Evolutionary conservation across 1,140 invertebrate genomes (phyloP), one percentile per base, ranked within the genome.

Genomic region (Scaptomyza graminum): DNA sequence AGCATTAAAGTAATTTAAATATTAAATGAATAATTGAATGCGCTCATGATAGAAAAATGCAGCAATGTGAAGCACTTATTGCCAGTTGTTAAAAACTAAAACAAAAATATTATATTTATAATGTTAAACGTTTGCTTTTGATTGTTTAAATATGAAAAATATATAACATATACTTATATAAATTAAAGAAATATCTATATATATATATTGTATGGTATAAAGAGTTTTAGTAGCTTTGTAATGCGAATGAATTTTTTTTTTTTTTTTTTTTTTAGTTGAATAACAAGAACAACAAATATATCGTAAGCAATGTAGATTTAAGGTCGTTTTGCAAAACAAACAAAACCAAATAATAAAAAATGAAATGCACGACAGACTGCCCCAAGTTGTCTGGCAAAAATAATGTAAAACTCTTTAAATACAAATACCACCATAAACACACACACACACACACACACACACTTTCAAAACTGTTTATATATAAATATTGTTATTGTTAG

Each of bases 101-200:
- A 39, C 12, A 46, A 28, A 51, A 55, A 44, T 43, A 55, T 51
- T 67, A 39, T 18, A 18, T 18, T 18, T 18, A 55, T 28, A 64
- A 69, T 66, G 63, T 79, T 67, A 79, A 79, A 80, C 49, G 60
- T 72, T 71, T 66, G 55, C 68, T 65, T 71, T 71, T 55, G 51
- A 52, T 71, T 57, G 52, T 71, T 57, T 71, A 57, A 28, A 61
- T 66, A 50, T 37, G 9, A 57, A 34, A 34, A 8, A 34, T 8
- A 34, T 31, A 31, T 5, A 31, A 31, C 28, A n/a, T 31, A 31
- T 5, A 31, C n/a, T 31, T 5, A 31, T 31, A 31, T 31, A n/a
- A n/a, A n/a, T n/a, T n/a, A n/a, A n/a, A n/a, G 5, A 5, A 28
- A 6, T 28, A 28, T 28, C 4, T 68, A 68, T 15, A 60, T 51